phyloP scores from a whole-genome alignment of 2,888 invertebrate genomes.

The Andrena dorsata region DNA sequence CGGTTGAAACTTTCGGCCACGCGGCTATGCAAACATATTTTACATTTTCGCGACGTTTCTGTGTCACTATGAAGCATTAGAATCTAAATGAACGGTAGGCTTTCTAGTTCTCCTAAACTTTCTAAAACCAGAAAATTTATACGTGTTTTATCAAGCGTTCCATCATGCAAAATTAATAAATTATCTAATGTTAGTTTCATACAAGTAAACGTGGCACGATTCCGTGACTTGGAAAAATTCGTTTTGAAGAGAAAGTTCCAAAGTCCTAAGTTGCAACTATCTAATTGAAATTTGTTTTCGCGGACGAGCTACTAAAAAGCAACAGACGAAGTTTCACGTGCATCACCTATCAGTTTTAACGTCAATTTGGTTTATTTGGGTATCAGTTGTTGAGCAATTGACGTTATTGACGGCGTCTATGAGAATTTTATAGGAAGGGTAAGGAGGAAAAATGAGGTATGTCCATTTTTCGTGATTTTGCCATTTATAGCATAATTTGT shows the following conservation, averaged over 20 bases:
- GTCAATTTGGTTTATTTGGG: too few species aligned
- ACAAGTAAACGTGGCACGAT: background rate
- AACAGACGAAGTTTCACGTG: too few species aligned
- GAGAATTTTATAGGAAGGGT: too few species aligned
- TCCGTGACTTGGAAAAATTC: slow-evolving; percentile 2
- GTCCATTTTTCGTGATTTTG: too few species aligned
- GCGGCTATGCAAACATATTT: background rate
- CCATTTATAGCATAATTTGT: too few species aligned
- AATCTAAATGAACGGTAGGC: background rate
- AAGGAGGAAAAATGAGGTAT: too few species aligned
- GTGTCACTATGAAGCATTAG: background rate
- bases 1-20: slow-evolving; percentile 1
- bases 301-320: too few species aligned
- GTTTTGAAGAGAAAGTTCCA: background rate
- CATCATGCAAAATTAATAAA: slow-evolving; percentile 19
- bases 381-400: too few species aligned
- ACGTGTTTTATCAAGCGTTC: background rate
- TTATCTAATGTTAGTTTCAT: slow-evolving; percentile 1
- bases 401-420: too few species aligned
- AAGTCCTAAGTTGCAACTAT: background rate
- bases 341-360: too few species aligned
- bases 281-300: background rate
- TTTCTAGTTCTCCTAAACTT: slow-evolving; percentile 7
- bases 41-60: background rate
- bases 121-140: slow-evolving; percentile 1